Conservation (phyloP, 2,113 vertebrate species). For the Leucoraja erinaceus region DNA sequence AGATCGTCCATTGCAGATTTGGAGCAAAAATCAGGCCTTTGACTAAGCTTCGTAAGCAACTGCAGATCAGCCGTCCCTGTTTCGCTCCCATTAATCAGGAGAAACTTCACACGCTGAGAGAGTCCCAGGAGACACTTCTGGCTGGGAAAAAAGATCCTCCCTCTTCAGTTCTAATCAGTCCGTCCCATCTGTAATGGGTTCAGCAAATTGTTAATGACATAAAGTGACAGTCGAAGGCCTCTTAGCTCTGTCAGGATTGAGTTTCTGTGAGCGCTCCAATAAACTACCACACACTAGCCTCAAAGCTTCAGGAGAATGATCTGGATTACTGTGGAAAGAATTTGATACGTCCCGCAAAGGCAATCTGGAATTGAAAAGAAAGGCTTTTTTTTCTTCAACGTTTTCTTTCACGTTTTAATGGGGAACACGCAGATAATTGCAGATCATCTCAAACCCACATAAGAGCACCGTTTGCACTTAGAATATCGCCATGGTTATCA, state of each 20-base stretch:
- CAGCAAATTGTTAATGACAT: conserved; percentile 75
- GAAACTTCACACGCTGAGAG: conserved; percentile 60
- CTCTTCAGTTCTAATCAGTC: conserved; percentile 65
- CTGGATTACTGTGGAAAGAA: conserved; percentile 65
- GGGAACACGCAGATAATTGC: conserved; percentile 56
- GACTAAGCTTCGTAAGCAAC: conserved; percentile 51
- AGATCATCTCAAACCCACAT: conserved; percentile 48
- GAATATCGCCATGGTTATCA: conserved; percentile 47
- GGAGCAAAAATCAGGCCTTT: conserved; percentile 49
- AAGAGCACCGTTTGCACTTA: conserved; percentile 46
- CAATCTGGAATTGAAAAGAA: conserved; percentile 58
- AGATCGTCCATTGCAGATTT: conserved; percentile 24
- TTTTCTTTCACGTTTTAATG: conserved; percentile 55
- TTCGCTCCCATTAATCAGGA: conserved; percentile 63
- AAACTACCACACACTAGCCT: conserved; percentile 56
- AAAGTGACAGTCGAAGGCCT: conserved; percentile 67
- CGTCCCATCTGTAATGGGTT: conserved; percentile 71
- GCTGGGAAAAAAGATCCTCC: conserved; percentile 69
- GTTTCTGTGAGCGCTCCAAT: conserved; percentile 62
- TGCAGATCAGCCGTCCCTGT: conserved; percentile 50
- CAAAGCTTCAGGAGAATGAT: conserved; percentile 64
- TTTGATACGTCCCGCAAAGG: conserved; percentile 61
- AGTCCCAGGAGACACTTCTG: conserved; percentile 65
- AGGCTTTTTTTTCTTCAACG: conserved; percentile 52
- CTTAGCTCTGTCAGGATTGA: conserved; percentile 60